Conservation (phyloP, 2,797 vertebrate species). For the Gallirallus australis region DNA sequence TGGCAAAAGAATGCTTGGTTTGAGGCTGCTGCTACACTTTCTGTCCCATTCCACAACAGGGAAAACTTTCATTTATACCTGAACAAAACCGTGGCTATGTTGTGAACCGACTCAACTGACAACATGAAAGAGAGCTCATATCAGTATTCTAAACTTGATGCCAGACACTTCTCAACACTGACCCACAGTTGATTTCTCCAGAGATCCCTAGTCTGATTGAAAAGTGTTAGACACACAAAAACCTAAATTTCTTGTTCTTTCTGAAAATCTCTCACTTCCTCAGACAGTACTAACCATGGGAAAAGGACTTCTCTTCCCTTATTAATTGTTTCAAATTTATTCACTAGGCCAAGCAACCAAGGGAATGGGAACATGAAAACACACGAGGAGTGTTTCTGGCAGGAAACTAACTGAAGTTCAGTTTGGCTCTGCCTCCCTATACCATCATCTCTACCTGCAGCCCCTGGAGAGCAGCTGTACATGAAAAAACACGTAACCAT, state of each 20-base stretch:
- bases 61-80: neutral
- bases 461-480: neutral
- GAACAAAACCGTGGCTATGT: neutral
- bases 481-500: neutral
- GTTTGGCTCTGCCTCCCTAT: neutral
- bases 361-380: neutral
- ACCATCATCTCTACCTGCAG: neutral
- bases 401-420: neutral
- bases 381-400: neutral
- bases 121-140: neutral
- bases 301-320: neutral
- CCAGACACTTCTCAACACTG: neutral
- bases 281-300: neutral
- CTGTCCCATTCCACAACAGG: neutral
- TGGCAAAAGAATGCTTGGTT: neutral
- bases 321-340: neutral
- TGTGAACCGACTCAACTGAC: neutral
- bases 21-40: neutral
- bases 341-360: neutral
- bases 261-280: neutral
- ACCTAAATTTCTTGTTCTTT: neutral
- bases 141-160: neutral
- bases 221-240: neutral
- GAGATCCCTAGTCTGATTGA: neutral
- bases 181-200: neutral